phyloP scores from a whole-genome alignment of 2,888 invertebrate species.

The Xestia ashworthii region DNA sequence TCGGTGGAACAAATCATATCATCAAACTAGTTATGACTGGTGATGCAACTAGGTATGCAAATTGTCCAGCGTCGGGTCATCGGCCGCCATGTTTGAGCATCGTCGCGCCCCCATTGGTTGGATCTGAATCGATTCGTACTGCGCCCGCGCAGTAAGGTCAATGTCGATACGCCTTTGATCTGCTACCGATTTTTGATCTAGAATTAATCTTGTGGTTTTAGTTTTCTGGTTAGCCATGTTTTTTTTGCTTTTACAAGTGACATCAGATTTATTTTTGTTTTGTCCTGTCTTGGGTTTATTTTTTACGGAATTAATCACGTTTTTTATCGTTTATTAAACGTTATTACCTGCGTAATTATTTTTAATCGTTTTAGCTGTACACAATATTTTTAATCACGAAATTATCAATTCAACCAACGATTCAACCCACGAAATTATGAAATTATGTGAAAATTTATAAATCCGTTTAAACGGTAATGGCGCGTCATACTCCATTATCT shows the following conservation, averaged over 20 bases:
- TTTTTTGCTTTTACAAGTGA: slow-evolving; percentile 27
- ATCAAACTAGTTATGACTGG: slow-evolving; percentile 79
- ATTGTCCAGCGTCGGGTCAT: slow-evolving; percentile 83
- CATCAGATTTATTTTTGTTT: background rate
- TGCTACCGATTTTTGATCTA: slow-evolving; percentile 81
- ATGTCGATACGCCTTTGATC: slow-evolving; percentile 87
- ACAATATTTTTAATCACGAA: background rate
- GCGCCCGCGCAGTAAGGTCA: slow-evolving; percentile 86
- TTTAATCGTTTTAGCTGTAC: background rate
- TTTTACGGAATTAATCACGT: background rate
- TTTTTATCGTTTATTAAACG: background rate
- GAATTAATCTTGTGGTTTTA: slow-evolving; percentile 61
- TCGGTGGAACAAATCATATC: slow-evolving; percentile 74
- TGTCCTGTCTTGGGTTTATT: background rate
- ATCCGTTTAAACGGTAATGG: slow-evolving; percentile 72
- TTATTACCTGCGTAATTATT: background rate
- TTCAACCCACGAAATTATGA: no score
- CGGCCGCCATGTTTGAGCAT: slow-evolving; percentile 83
- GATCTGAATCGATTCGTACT: slow-evolving; percentile 86
- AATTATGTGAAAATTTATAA: slow-evolving; percentile 69
- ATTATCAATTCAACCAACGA: background rate
- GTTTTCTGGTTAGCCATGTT: slow-evolving; percentile 38
- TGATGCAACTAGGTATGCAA: slow-evolving; percentile 89
- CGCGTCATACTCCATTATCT: slow-evolving; percentile 80
- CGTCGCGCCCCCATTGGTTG: slow-evolving; percentile 82